Evolutionary conservation across 2,888 invertebrate genomes (phyloP).

Genomic region (Sclerodermus sp.): DNA sequence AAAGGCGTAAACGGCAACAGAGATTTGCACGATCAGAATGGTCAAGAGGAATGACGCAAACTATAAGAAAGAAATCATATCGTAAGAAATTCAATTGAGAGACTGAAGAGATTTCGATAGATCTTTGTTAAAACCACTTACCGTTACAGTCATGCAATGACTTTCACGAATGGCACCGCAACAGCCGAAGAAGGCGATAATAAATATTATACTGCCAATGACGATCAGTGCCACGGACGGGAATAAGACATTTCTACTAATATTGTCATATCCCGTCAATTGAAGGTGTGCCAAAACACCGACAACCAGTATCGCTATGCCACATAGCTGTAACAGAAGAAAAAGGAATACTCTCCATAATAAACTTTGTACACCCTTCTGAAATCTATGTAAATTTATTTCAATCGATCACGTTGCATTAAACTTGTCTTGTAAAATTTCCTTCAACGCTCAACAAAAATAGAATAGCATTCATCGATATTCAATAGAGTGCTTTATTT

Average conservation of each 20-base stretch:
- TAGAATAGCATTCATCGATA: too few relatives aligned
- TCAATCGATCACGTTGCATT: too few relatives aligned
- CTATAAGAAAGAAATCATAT: slow-evolving; percentile 57
- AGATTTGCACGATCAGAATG: slow-evolving; percentile 74
- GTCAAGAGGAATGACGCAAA: slow-evolving; percentile 73
- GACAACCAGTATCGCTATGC: slow-evolving; percentile 68
- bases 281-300: slow-evolving; percentile 65
- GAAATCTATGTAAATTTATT: too few relatives aligned
- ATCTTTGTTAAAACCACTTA: slow-evolving; percentile 27
- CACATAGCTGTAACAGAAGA: slow-evolving; percentile 66
- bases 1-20: slow-evolving; percentile 70
- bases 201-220: slow-evolving; percentile 67
- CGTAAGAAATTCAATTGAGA: neutral
- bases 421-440: too few relatives aligned
- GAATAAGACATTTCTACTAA: slow-evolving; percentile 56
- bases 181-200: slow-evolving; percentile 56
- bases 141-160: slow-evolving; percentile 53
- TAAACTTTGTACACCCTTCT: too few relatives aligned
- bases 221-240: slow-evolving; percentile 70
- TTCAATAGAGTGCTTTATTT: too few relatives aligned
- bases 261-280: slow-evolving; percentile 53
- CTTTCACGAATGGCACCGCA: slow-evolving; percentile 52
- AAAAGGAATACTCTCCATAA: too few relatives aligned
- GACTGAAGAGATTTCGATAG: neutral
- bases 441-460: too few relatives aligned